Evolutionary conservation across 1,140 invertebrate genomes (phyloP).

Genomic region (Drosophila sulfurigaster): DNA sequence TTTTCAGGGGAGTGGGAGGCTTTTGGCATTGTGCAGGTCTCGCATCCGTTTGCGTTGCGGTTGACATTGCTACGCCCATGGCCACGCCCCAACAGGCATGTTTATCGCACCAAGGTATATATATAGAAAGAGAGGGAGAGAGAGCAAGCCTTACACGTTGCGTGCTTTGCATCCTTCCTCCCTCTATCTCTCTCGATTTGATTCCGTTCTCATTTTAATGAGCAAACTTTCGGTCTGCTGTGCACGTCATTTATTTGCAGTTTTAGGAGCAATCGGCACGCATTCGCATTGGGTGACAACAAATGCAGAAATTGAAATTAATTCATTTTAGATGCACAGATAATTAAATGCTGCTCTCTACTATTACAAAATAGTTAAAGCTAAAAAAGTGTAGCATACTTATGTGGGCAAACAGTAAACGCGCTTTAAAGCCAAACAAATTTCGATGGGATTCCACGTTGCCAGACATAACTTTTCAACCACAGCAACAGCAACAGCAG

Average conservation of each 20-base stretch:
- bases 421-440: not conserved
- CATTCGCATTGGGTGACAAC: conserved; percentile 2
- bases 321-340: not conserved
- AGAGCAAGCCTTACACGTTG: conserved; percentile 11
- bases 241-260: conserved; percentile 65
- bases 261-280: conserved; percentile 57
- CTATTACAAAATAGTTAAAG: conserved; percentile 2
- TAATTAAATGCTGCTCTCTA: not conserved
- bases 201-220: conserved; percentile 71
- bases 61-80: conserved; percentile 72
- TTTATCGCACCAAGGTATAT: conserved; percentile 23
- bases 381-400: not conserved
- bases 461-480: not conserved
- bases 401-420: not conserved
- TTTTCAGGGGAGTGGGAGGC: not conserved
- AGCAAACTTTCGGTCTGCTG: conserved; percentile 64
- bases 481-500: not conserved
- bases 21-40: conserved; percentile 5
- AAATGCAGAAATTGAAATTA: conserved; percentile 32
- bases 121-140: too few species aligned
- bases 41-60: conserved; percentile 67
- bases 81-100: conserved; percentile 34
- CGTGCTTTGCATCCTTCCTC: conserved; percentile 5
- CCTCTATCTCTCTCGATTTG: conserved; percentile 19
- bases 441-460: not conserved